Conservation (phyloP, 2,113 vertebrate genomes). For the Pyxicephalus adspersus region DNA sequence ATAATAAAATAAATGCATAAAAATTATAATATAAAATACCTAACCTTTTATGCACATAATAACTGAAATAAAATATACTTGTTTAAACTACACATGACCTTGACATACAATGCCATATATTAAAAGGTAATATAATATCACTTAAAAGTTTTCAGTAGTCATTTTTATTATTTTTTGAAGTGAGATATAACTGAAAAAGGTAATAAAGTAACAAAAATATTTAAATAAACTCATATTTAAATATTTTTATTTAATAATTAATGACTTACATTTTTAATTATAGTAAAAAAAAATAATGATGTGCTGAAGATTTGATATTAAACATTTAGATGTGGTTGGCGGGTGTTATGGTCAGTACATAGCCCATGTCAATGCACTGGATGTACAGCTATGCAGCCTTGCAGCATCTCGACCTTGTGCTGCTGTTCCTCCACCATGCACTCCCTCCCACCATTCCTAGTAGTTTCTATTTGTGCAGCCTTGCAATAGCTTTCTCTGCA, state of each 20-base stretch:
- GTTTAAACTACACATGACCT: background rate
- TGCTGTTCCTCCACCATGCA: slow-evolving; percentile 17
- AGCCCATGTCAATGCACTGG: background rate
- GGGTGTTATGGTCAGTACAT: too few relatives aligned
- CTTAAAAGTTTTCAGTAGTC: background rate
- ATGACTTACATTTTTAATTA: too few relatives aligned
- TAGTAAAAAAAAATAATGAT: too few relatives aligned
- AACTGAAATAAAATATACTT: background rate
- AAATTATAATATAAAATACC: too few relatives aligned
- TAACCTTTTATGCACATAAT: background rate
- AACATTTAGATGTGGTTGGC: too few relatives aligned
- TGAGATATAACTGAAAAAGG: too few relatives aligned
- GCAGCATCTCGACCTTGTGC: slow-evolving; percentile 42
- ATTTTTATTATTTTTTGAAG: background rate
- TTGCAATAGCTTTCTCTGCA: slow-evolving; percentile 40
- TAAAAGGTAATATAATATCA: background rate
- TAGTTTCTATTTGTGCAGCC: slow-evolving; percentile 23
- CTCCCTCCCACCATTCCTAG: slow-evolving; percentile 8
- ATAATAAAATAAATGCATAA: too few relatives aligned
- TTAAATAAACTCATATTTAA: too few relatives aligned
- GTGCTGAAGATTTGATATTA: too few relatives aligned
- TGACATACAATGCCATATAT: background rate
- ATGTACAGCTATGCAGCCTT: slow-evolving; percentile 9
- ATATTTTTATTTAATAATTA: too few relatives aligned
- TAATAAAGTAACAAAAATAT: too few relatives aligned